phyloP scores from a whole-genome alignment of 2,888 invertebrate genomes.

The Hedya salicella region DNA sequence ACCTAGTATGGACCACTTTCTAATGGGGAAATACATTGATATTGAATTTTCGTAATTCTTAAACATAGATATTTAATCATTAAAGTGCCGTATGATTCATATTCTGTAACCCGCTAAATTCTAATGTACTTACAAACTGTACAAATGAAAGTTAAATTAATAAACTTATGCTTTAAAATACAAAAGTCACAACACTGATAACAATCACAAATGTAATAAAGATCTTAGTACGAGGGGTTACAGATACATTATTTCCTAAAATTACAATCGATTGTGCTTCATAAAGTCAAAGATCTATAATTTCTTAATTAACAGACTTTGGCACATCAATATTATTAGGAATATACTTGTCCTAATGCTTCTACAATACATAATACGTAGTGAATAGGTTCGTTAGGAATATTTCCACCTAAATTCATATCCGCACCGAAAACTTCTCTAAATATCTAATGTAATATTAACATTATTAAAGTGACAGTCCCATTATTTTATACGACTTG shows the following conservation, averaged over 20 bases:
- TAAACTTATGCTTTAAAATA: slow-evolving; percentile 41
- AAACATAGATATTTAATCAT: slow-evolving; percentile 50
- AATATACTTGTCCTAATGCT: slow-evolving; percentile 51
- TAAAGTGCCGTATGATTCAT: slow-evolving; percentile 48
- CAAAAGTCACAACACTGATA: slow-evolving; percentile 70
- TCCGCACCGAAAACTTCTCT: slow-evolving; percentile 38
- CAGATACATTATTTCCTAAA: slow-evolving; percentile 53
- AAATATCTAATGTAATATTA: slow-evolving; percentile 23
- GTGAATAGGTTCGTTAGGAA: slow-evolving; percentile 33
- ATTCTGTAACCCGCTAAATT: slow-evolving; percentile 54
- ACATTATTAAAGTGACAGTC: slow-evolving; percentile 12
- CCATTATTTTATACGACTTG: neutral
- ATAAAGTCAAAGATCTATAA: slow-evolving; percentile 52
- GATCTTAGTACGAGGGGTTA: slow-evolving; percentile 53
- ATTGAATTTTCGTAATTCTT: slow-evolving; percentile 45
- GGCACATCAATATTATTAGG: slow-evolving; percentile 67
- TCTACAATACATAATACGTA: slow-evolving; percentile 28
- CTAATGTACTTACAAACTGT: slow-evolving; percentile 55
- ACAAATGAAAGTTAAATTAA: slow-evolving; percentile 48
- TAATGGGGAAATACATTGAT: slow-evolving; percentile 64
- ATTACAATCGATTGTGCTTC: slow-evolving; percentile 55
- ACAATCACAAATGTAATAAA: slow-evolving; percentile 54
- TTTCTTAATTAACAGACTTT: slow-evolving; percentile 54
- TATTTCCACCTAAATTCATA: slow-evolving; percentile 26
- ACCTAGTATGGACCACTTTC: slow-evolving; percentile 84